These are phyloP conservation scores for Limonius californicus DNA, from an alignment of 1,140 invertebrate genomes.

Conservation along the genomic window DNA sequence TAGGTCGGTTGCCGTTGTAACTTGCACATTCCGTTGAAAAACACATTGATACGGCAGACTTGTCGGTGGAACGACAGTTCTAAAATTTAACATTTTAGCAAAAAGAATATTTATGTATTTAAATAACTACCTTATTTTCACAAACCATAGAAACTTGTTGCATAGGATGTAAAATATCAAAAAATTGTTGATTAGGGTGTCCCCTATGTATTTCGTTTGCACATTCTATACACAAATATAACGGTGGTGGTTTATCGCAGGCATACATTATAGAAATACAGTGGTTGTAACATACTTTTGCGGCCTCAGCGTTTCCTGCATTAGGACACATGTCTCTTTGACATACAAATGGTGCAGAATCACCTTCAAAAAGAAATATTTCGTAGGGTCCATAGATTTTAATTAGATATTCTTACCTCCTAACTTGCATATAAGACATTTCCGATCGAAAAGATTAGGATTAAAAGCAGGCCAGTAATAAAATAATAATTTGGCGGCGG, in stretches of 20 bases:
- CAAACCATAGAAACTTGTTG: conserved; percentile 91
- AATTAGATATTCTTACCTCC: conserved; percentile 60
- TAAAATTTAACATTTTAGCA: conserved; percentile 43
- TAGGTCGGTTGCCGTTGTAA: conserved; percentile 93
- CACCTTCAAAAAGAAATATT: conserved; percentile 26
- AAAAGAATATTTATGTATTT: background rate
- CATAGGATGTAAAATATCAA: conserved; percentile 91
- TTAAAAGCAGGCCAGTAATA: conserved; percentile 99
- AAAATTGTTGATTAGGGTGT: conserved; percentile 80
- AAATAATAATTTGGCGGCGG: conserved; percentile 94
- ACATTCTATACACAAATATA: conserved; percentile 96
- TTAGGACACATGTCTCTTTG: conserved; percentile 84
- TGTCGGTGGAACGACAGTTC: conserved; percentile 90
- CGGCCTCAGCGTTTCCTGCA: conserved; percentile 77
- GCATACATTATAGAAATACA: conserved; percentile 79
- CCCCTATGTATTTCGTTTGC: conserved; percentile 85
- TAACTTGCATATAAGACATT: conserved; percentile 84
- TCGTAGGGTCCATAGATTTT: background rate
- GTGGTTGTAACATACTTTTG: conserved; percentile 89
- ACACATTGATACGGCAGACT: conserved; percentile 93
- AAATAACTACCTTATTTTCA: conserved; percentile 83
- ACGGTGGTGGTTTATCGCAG: conserved; percentile 83
- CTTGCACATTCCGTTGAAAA: conserved; percentile 95
- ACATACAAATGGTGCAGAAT: conserved; percentile 74
- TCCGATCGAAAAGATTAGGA: conserved; percentile 86